Evolutionary conservation across 2,888 invertebrate genomes (phyloP), one percentile per base, ranked within the genome.

Genomic region (Anodontia alba): DNA sequence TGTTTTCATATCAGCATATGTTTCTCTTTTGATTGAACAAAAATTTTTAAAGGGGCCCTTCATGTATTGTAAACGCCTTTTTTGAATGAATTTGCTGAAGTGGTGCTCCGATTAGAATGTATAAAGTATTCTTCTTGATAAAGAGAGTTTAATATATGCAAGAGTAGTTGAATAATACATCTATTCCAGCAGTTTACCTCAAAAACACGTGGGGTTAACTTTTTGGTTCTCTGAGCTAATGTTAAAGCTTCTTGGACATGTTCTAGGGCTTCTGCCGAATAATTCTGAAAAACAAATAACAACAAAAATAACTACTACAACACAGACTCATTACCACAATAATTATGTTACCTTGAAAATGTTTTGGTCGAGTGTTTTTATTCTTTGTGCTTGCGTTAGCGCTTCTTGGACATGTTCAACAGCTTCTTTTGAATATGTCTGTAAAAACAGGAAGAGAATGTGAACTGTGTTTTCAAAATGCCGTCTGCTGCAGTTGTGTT

Each of bases 371-470:
- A 99, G 87, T 75, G 84, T 86, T 84, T 91, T 90, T 75, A 92
- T 91, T 90, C 92, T 93, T 90, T 94, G 94, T 66, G 99, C 96
- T 98, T 98, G 95, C 97, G 98, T 96, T 97, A 99, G 96, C 96
- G 98, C 98, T 95, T 98, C 98, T 95, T 99, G 99, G 94, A 99
- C 99, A 96, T 98, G 98, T 92, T 98, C 97, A 92, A 99, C 98
- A 90, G 99, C 98, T 95, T 98, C 98, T 95, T 98, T 97, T 88
- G 99, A 98, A 96, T 99, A 99, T 95, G 98, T 98, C 99, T 99
- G 96, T 96, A 96, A 94, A 79, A 68, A 78, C 77, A 79, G 42
- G 73, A 73, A 78, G 36, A 54, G 10, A 38, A 38, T 38, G 12
- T 38, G 38, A 8, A 38, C 38, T 38, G 38, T 8, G 5, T 12